Evolutionary conservation across 1,140 invertebrate species (phyloP).

Genomic region (Batillaria attramentaria): DNA sequence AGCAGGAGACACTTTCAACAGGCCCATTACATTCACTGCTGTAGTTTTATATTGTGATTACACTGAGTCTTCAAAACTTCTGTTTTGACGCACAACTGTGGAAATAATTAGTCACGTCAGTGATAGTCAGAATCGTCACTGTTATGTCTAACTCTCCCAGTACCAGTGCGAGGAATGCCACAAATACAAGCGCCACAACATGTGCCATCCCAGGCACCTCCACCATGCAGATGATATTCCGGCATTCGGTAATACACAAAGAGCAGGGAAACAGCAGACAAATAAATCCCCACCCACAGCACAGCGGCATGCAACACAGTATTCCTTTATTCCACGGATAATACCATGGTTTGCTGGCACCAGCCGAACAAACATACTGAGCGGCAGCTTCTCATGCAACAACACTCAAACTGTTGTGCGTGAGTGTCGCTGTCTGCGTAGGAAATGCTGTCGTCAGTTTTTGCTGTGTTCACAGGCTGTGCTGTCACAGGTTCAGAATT

Average conservation of each 20-base stretch:
- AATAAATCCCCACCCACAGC: conserved; percentile 34
- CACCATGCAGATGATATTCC: conserved; percentile 36
- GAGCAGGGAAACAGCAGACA: conserved; percentile 36
- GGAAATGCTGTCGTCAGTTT: conserved; percentile 4
- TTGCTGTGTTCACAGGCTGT: not conserved
- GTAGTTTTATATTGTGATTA: no score
- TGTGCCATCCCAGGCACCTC: conserved; percentile 37
- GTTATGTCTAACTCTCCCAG: not conserved
- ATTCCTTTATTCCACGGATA: conserved; percentile 42
- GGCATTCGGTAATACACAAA: conserved; percentile 28
- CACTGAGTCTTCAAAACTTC: no score
- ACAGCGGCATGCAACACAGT: conserved; percentile 15
- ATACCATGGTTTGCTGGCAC: conserved; percentile 33
- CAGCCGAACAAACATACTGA: conserved; percentile 27
- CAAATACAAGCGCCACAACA: conserved; percentile 34
- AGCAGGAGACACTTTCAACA: no score
- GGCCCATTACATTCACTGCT: no score
- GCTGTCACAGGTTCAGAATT: no score
- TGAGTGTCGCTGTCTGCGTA: conserved; percentile 19
- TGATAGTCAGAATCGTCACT: conserved; percentile 27
- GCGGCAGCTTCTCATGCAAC: conserved; percentile 1
- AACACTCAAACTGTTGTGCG: conserved; percentile 5
- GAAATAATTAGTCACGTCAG: no score
- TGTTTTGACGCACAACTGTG: no score
- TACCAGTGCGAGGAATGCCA: not conserved